Conservation (phyloP, 30 jellyfish, hydroid and myxozoan species). For the Sanderia malayensis region DNA sequence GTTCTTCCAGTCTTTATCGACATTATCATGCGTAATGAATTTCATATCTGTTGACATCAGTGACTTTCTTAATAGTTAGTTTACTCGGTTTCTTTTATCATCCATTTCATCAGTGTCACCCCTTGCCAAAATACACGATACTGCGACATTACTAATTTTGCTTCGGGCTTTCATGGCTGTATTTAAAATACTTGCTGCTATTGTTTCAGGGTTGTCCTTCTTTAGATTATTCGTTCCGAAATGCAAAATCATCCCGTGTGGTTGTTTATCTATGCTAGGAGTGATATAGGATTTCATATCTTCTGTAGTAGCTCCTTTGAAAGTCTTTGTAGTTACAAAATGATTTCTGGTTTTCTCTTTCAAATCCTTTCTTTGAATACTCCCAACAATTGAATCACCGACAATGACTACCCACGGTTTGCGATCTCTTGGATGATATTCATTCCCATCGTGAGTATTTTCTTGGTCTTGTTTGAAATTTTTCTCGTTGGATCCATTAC, state of each 20-base stretch:
- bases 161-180: constrained; percentile 1
- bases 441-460: constrained; percentile 3
- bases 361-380: not conserved
- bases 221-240: not conserved
- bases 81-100: not conserved
- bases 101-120: constrained; percentile 4
- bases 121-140: constrained; percentile 1
- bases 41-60: not conserved
- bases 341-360: not conserved
- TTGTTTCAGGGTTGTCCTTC: constrained; percentile 1
- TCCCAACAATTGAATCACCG: constrained; percentile 2
- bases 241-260: constrained; percentile 4
- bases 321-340: not conserved
- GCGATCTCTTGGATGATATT: constrained; percentile 3
- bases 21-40: not conserved
- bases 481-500: not conserved
- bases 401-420: not conserved
- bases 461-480: not conserved
- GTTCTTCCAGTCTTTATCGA: not conserved
- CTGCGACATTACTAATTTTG: constrained; percentile 2
- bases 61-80: not conserved
- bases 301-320: constrained; percentile 1
- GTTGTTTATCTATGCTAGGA: constrained; percentile 2
- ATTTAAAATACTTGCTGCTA: not conserved
- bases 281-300: constrained; percentile 1